A percentile compares a stretch with the other conserved stretches of the same genome.
phyloP scores from a whole-genome alignment of 1,140 invertebrate genomes.

The Cherax destructor region DNA sequence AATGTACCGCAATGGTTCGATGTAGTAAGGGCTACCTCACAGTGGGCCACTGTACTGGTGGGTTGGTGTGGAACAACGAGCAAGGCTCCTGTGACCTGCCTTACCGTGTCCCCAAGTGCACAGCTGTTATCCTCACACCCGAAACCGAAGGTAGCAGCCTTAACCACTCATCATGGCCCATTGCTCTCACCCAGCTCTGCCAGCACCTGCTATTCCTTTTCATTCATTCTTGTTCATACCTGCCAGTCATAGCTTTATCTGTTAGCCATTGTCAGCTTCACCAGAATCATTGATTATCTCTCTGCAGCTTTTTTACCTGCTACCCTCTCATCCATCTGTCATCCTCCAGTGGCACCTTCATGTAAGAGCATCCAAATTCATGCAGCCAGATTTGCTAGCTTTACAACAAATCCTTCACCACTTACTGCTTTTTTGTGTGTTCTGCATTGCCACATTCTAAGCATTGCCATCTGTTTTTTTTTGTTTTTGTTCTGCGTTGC shows the following conservation, averaged over 20 bases:
- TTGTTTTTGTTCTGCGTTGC: too few species aligned
- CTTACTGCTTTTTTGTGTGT: too few species aligned
- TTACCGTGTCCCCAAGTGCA: slow-evolving; percentile 38
- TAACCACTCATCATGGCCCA: neutral
- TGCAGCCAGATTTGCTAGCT: neutral
- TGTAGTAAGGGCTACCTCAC: neutral
- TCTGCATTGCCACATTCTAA: too few species aligned
- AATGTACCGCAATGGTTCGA: slow-evolving; percentile 34
- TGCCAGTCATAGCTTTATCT: neutral
- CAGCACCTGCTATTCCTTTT: neutral
- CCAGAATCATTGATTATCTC: neutral
- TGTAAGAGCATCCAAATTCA: neutral
- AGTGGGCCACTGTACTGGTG: slow-evolving; percentile 47
- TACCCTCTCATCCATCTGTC: neutral
- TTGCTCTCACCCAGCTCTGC: neutral
- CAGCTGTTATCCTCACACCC: slow-evolving; percentile 36
- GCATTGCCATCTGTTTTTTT: too few species aligned
- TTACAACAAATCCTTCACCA: neutral
- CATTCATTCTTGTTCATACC: neutral
- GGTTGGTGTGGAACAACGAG: slow-evolving; percentile 44
- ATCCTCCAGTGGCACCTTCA: neutral
- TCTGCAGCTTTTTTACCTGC: neutral
- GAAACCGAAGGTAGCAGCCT: slow-evolving; percentile 33
- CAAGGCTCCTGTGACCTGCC: slow-evolving; percentile 13
- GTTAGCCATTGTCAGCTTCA: neutral